Evolutionary conservation across 2,888 invertebrate species (phyloP).

Genomic region (Erebia palarica): DNA sequence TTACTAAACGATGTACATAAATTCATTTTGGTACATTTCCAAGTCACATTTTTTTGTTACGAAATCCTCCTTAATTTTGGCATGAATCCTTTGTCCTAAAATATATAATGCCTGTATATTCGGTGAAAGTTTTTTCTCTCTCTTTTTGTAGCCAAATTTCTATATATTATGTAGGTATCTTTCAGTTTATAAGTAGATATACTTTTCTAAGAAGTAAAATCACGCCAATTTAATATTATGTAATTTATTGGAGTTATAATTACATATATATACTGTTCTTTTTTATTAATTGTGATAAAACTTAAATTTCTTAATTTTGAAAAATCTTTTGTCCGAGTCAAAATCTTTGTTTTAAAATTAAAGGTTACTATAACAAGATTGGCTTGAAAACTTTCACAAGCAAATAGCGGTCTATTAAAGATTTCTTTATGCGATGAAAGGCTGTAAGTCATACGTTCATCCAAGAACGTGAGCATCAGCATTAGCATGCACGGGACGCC

Average conservation of each 20-base stretch:
- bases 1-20: conserved; percentile 38
- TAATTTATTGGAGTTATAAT: no score
- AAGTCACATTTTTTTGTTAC: conserved; percentile 25
- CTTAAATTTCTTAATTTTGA: background rate
- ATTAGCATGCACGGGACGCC: conserved; percentile 71
- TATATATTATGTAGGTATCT: no score
- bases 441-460: conserved; percentile 65
- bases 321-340: background rate
- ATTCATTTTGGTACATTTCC: conserved; percentile 37
- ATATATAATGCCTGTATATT: background rate
- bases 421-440: conserved; percentile 66
- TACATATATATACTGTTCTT: no score
- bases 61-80: conserved; percentile 14
- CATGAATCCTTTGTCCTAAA: background rate
- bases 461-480: conserved; percentile 59
- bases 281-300: no score
- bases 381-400: conserved; percentile 70
- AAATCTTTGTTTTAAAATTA: conserved; percentile 17
- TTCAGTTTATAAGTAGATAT: no score
- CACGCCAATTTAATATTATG: no score
- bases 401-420: conserved; percentile 67
- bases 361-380: conserved; percentile 46
- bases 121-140: conserved; percentile 5
- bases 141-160: no score
- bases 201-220: no score